Conservation (phyloP, 2,888 invertebrate species). For the Drosophila macrospina region DNA sequence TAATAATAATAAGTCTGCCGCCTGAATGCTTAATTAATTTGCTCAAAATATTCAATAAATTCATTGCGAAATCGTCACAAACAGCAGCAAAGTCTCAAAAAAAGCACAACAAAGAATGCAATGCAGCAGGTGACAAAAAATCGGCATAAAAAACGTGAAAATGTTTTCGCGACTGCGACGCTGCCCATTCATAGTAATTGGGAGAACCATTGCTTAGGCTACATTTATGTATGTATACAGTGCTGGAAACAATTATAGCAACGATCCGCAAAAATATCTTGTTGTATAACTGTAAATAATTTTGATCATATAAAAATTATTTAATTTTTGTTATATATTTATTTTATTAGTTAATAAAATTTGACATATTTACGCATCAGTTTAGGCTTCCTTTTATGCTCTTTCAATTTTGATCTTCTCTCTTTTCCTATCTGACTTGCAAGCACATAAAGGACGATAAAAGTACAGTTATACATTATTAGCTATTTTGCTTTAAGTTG, state of each 20-base stretch:
- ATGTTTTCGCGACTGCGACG: constrained; percentile 15
- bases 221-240: neutral
- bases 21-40: constrained; percentile 27
- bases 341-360: too few relatives aligned
- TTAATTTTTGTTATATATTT: too few relatives aligned
- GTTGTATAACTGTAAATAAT: too few relatives aligned
- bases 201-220: constrained; percentile 3
- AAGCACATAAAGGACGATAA: too few relatives aligned
- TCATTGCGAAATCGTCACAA: constrained; percentile 20
- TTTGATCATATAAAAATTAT: too few relatives aligned
- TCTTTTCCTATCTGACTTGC: too few relatives aligned
- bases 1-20: constrained; percentile 17
- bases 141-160: constrained; percentile 18
- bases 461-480: too few relatives aligned
- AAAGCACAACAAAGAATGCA: constrained; percentile 6
- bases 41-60: constrained; percentile 5
- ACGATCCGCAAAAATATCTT: neutral
- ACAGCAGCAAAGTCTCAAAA: constrained; percentile 14
- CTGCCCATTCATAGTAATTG: constrained; percentile 21
- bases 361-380: too few relatives aligned
- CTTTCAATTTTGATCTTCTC: too few relatives aligned
- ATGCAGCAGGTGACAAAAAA: constrained; percentile 1
- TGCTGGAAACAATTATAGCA: neutral
- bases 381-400: too few relatives aligned
- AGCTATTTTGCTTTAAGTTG: too few relatives aligned